Percentiles rank a stretch among this genome's conserved stretches.
Evolutionary conservation across 2,888 invertebrate species (phyloP).

Genomic region (Syrphus vitripennis): DNA sequence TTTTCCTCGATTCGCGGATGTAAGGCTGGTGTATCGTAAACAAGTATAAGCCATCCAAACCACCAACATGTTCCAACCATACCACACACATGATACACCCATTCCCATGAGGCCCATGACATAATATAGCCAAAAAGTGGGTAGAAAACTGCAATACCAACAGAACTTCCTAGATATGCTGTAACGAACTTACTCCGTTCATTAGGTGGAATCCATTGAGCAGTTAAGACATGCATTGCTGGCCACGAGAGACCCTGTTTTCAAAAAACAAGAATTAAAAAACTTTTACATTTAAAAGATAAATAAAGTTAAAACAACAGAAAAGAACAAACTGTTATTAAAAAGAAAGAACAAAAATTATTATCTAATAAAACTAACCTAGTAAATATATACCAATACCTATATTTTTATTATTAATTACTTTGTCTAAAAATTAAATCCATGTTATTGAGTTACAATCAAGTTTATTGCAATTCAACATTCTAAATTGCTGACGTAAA

Average conservation of each 20-base stretch:
- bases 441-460: no score
- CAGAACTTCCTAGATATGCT: conserved; percentile 85
- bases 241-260: conserved; percentile 88
- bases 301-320: no score
- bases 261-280: conserved; percentile 28
- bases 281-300: no score
- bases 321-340: no score
- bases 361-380: no score
- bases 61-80: conserved; percentile 86
- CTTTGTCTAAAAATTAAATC: no score
- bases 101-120: conserved; percentile 86
- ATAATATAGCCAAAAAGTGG: conserved; percentile 87
- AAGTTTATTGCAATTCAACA: no score
- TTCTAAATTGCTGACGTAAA: no score
- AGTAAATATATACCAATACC: no score
- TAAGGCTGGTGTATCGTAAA: conserved; percentile 85
- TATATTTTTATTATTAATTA: no score
- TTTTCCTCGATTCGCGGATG: conserved; percentile 85
- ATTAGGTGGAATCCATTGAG: conserved; percentile 91
- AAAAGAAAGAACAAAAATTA: no score
- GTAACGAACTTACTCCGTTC: conserved; percentile 89
- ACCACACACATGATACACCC: conserved; percentile 86
- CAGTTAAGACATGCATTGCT: conserved; percentile 89
- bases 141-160: conserved; percentile 86
- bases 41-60: conserved; percentile 84